Evolutionary conservation across 1,140 invertebrate genomes (phyloP).

Genomic region (Choristoneura fumiferana): DNA sequence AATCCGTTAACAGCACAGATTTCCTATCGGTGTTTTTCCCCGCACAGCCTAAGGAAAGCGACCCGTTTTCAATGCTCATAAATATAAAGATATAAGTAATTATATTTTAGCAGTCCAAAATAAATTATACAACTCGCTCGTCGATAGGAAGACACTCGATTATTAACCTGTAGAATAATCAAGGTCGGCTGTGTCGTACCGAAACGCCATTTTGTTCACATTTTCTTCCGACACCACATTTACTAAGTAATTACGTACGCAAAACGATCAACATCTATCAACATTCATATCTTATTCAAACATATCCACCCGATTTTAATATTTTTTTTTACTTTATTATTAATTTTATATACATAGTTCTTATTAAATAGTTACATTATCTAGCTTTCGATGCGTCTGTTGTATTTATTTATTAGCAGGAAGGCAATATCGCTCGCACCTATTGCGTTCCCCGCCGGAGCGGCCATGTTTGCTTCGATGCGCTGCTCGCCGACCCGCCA

Average conservation of each 20-base stretch:
- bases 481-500: constrained; percentile 39
- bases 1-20: too few relatives aligned
- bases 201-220: constrained; percentile 7
- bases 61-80: too few relatives aligned
- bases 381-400: neutral
- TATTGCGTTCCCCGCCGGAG: constrained; percentile 7
- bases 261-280: neutral
- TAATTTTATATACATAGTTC: neutral
- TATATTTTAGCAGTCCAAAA: constrained; percentile 3
- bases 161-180: constrained; percentile 15
- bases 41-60: too few relatives aligned
- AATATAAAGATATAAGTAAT: too few relatives aligned
- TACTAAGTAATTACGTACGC: neutral
- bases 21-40: too few relatives aligned
- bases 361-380: neutral
- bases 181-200: neutral
- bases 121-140: neutral
- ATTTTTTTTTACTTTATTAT: neutral
- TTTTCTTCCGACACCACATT: neutral
- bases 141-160: constrained; percentile 6
- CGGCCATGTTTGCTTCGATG: constrained; percentile 11
- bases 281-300: too few relatives aligned
- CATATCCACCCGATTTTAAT: too few relatives aligned
- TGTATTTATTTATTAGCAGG: constrained; percentile 12
- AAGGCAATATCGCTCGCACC: constrained; percentile 9